These are phyloP conservation scores for Ashinkailepas kermadecensis DNA, from an alignment of 2,888 invertebrate genomes.

Conservation along the genomic window DNA sequence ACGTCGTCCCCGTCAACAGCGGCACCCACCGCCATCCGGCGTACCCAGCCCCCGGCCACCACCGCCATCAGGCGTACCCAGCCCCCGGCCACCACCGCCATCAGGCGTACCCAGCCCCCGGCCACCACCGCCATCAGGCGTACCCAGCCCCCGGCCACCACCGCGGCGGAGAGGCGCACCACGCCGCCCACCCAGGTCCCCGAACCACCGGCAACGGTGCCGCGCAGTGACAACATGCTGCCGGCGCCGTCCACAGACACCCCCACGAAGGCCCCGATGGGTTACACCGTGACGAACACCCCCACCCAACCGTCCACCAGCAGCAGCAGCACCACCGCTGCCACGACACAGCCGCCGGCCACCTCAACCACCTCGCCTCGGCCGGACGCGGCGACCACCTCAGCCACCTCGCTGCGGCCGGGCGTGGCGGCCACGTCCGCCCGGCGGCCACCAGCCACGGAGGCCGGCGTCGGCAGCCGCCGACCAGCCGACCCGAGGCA, in stretches of 20 bases:
- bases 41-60: background rate
- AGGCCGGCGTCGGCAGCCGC: background rate
- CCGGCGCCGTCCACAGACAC: background rate
- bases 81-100: background rate
- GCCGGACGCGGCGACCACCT: background rate
- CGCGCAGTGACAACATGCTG: background rate
- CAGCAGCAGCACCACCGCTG: background rate
- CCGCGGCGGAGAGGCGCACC: background rate
- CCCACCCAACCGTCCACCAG: background rate
- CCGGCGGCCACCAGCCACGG: background rate
- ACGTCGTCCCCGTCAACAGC: background rate
- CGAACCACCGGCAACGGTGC: background rate
- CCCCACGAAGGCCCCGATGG: background rate
- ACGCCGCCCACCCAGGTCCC: background rate
- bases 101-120: background rate
- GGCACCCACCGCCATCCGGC: background rate
- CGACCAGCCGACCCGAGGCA: too few species aligned
- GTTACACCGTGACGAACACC: background rate
- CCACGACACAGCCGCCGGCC: background rate
- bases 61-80: background rate
- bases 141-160: background rate
- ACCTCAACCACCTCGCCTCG: background rate
- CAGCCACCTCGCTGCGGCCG: background rate
- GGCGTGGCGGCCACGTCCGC: background rate
- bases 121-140: background rate